A percentile compares a stretch with the other conserved stretches of the same genome.
These are phyloP conservation scores for Drosophila neonasuta DNA, from an alignment of 2,888 invertebrate species.

Conservation along the genomic window DNA sequence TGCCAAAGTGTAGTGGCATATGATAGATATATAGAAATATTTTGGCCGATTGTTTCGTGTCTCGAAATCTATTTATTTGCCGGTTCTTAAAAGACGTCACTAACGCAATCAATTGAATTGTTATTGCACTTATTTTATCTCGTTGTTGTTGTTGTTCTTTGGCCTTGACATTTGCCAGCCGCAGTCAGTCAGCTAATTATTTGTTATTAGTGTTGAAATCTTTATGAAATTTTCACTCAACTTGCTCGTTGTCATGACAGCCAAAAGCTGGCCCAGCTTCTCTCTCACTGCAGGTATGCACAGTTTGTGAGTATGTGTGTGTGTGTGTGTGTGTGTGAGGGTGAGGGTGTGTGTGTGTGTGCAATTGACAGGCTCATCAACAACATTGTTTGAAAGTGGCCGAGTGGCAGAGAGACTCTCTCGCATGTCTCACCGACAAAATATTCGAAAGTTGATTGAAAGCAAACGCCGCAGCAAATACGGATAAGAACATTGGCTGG, in stretches of 20 bases:
- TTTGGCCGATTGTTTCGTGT: slow-evolving; percentile 12
- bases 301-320: neutral
- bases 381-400: slow-evolving; percentile 69
- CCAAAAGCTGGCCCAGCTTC: slow-evolving; percentile 38
- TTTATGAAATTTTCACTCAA: slow-evolving; percentile 63
- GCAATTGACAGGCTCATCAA: slow-evolving; percentile 73
- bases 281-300: slow-evolving; percentile 14
- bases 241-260: slow-evolving; percentile 49
- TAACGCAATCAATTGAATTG: slow-evolving; percentile 37
- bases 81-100: slow-evolving; percentile 26
- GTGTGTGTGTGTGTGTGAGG: slow-evolving; percentile 17
- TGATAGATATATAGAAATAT: slow-evolving; percentile 13
- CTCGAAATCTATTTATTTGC: slow-evolving; percentile 37
- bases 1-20: slow-evolving; percentile 20
- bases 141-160: slow-evolving; percentile 22
- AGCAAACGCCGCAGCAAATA: slow-evolving; percentile 55
- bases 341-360: slow-evolving; percentile 33
- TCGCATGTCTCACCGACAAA: slow-evolving; percentile 36
- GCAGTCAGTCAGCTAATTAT: slow-evolving; percentile 69
- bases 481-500: slow-evolving; percentile 20
- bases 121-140: slow-evolving; percentile 11
- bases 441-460: slow-evolving; percentile 66
- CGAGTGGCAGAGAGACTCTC: slow-evolving; percentile 43
- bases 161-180: slow-evolving; percentile 59
- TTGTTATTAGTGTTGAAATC: slow-evolving; percentile 74